Base-by-base conservation (phyloP, 2,888 invertebrate species). In the Oeneis ivallda region DNA sequence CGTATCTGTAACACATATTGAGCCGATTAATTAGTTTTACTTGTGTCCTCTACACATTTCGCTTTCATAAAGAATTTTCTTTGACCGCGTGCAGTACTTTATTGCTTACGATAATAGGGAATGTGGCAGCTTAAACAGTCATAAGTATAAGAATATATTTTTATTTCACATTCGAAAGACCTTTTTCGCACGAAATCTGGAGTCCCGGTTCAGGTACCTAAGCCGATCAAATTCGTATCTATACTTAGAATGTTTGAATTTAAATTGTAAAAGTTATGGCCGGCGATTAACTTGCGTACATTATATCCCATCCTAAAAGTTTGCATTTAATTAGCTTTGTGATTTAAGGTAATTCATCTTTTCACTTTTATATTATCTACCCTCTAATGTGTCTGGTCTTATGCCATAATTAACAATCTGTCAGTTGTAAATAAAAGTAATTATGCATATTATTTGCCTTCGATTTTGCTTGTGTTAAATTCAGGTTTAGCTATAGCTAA, bases 261-360 rank as follows among this genome's bases (percentile, higher is more conserved):
- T 69, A 69, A 66, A 70, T 70, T 69, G 64, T 66, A 64, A 69
- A 66, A 70, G 52, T 53, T 69, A 70, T 67, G 65, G 64, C 57
- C 60, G 43, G 64, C 62, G 67, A 71, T 70, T 70, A 65, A 68
- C 66, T 39, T 64, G 66, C 64, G 63, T 59, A 62, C 64, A 53
- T 67, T 71, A 68, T 65, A 62, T 62, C 54, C 67, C 59, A 58
- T 62, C 62, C 63, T 58, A 54, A 69, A 68, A 68, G 57, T 68
- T 68, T 68, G 59, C 47, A 60, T 70, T 74, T 74, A 74, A 75
- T 76, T 74, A 72, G 57, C 54, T 65, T 63, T 64, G 65, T 70
- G 64, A 65, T 73, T 70, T 72, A 67, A 65, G 70, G 70, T 73
- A 70, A 71, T 71, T 68, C 68, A 62, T 64, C 66, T 68, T 70